These are phyloP conservation scores for Phengaris alcon DNA, from an alignment of 2,888 invertebrate genomes.

Conservation along the genomic window DNA sequence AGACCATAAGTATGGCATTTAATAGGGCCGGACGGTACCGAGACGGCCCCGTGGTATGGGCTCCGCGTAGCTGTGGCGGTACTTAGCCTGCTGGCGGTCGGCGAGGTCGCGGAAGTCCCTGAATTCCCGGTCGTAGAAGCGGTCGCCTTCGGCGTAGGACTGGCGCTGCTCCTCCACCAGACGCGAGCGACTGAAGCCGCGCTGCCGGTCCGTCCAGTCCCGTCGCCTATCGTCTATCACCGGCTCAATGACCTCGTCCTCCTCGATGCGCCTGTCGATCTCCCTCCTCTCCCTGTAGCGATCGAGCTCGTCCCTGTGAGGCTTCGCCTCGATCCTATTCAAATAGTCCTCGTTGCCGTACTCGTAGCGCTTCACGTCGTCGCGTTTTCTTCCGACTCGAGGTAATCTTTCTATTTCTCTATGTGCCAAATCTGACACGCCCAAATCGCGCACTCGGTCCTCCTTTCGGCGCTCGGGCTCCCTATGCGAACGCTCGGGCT, in stretches of 20 bases:
- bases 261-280: conserved; percentile 67
- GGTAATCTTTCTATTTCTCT: conserved; percentile 70
- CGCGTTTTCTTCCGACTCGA: conserved; percentile 67
- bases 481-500: conserved; percentile 61
- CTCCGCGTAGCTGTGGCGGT: conserved; percentile 84
- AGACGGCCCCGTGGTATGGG: conserved; percentile 77
- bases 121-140: conserved; percentile 69
- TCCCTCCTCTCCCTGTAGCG: conserved; percentile 68
- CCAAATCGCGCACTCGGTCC: conserved; percentile 58
- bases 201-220: conserved; percentile 68
- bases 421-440: conserved; percentile 53
- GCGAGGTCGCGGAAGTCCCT: conserved; percentile 67
- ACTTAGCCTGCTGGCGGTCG: conserved; percentile 68
- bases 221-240: conserved; percentile 66
- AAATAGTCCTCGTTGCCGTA: conserved; percentile 70
- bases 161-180: conserved; percentile 69
- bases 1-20: conserved; percentile 65
- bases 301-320: conserved; percentile 64
- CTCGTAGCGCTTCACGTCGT: conserved; percentile 67
- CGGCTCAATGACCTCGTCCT: conserved; percentile 71
- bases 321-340: conserved; percentile 64
- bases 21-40: conserved; percentile 74
- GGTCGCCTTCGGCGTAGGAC: conserved; percentile 65
- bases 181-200: conserved; percentile 72
- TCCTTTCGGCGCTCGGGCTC: conserved; percentile 60